Evolutionary conservation across 2,888 invertebrate genomes (phyloP).

Genomic region (Ornithoptera alexandrae): DNA sequence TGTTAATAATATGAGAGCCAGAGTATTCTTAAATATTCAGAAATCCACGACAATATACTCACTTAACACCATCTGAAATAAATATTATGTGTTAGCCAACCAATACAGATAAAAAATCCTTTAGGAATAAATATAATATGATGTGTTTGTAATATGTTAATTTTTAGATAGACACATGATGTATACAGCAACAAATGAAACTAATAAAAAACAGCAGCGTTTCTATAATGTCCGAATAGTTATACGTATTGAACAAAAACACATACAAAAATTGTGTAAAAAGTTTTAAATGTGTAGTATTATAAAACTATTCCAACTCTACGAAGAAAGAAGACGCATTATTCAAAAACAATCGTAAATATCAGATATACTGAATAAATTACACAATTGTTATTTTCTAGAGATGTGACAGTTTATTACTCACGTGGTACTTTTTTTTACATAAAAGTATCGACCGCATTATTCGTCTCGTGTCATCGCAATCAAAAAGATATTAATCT

Average conservation of each 20-base stretch:
- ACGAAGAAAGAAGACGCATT: conserved; percentile 17
- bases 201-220: too few relatives aligned
- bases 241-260: neutral
- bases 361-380: conserved; percentile 2
- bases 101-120: too few relatives aligned
- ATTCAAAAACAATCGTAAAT: conserved; percentile 12
- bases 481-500: neutral
- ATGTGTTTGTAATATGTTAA: too few relatives aligned
- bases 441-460: neutral
- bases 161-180: too few relatives aligned
- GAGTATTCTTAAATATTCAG: too few relatives aligned
- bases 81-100: too few relatives aligned
- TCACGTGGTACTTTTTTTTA: neutral
- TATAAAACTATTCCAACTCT: neutral
- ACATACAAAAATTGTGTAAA: neutral
- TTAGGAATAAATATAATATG: too few relatives aligned
- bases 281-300: neutral
- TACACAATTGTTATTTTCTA: neutral
- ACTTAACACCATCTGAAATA: too few relatives aligned
- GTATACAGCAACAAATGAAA: too few relatives aligned
- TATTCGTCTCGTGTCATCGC: neutral
- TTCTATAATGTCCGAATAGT: neutral
- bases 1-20: too few relatives aligned
- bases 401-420: neutral
- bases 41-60: too few relatives aligned